These are phyloP conservation scores for Crypturellus tataupa DNA, from an alignment of 2,797 vertebrate species.

Conservation along the genomic window DNA sequence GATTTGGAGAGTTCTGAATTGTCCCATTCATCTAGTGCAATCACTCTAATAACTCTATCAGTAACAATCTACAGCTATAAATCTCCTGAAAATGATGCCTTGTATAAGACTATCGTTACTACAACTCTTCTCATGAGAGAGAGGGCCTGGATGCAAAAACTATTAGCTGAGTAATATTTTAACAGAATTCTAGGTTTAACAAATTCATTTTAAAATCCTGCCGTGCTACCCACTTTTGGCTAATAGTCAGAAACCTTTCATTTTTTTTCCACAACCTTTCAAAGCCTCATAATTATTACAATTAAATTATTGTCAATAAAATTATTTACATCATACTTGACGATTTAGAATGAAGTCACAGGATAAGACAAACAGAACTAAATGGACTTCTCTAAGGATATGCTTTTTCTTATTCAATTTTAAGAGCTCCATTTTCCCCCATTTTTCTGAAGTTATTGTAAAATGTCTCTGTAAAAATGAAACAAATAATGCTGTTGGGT, in stretches of 20 bases:
- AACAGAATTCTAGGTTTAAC: background rate
- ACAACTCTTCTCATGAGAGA: background rate
- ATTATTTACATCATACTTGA: background rate
- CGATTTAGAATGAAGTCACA: background rate
- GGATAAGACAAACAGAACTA: background rate
- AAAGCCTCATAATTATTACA: background rate
- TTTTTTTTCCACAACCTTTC: rapidly evolving
- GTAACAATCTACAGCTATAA: background rate
- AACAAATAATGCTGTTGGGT: background rate
- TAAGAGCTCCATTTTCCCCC: background rate
- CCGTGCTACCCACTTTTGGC: background rate
- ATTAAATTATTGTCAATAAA: background rate
- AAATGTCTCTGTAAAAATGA: background rate
- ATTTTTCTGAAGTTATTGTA: background rate
- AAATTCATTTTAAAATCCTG: background rate
- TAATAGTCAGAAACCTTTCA: background rate
- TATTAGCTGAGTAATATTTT: background rate
- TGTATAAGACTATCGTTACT: background rate
- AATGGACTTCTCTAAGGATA: background rate
- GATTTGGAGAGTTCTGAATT: background rate
- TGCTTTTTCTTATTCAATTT: background rate
- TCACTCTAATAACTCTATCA: background rate
- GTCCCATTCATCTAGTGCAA: background rate
- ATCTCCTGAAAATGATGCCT: background rate
- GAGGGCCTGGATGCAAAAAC: background rate